These are phyloP conservation scores for Cynoglossus semilaevis DNA, from an alignment of 2,113 vertebrate genomes.

Conservation along the genomic window DNA sequence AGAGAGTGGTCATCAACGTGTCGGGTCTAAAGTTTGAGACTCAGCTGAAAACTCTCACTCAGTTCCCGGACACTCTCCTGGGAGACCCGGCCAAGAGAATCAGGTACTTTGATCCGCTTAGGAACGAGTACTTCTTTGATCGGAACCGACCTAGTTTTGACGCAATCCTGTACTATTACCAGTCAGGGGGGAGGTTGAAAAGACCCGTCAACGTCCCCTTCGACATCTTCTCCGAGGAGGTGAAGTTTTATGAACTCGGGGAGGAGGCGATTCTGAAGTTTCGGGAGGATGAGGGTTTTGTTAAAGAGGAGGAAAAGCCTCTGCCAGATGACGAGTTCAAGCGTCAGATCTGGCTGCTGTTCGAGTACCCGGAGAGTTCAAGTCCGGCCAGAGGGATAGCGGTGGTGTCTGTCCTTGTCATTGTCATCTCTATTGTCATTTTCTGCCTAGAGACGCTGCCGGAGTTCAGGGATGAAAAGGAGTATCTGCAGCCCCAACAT, in stretches of 20 bases:
- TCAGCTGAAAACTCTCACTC: constrained; percentile 91
- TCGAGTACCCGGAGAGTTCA: constrained; percentile 97
- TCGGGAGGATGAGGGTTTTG: constrained; percentile 96
- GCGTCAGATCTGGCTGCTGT: constrained; percentile 96
- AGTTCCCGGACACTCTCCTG: constrained; percentile 93
- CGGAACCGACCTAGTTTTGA: constrained; percentile 96
- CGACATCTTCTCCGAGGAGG: constrained; percentile 96
- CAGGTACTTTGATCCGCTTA: constrained; percentile 94
- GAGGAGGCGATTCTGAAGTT: constrained; percentile 96
- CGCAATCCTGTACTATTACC: constrained; percentile 96
- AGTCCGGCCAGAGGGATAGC: constrained; percentile 93
- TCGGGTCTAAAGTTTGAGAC: constrained; percentile 96
- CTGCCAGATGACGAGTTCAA: constrained; percentile 95
- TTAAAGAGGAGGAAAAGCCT: constrained; percentile 91
- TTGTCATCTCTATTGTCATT: constrained; percentile 97
- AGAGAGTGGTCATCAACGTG: constrained; percentile 96
- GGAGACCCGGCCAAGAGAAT: constrained; percentile 92
- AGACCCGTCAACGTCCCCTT: constrained; percentile 94
- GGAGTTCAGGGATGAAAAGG: constrained; percentile 93
- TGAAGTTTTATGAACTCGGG: constrained; percentile 96
- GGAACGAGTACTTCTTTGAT: constrained; percentile 98
- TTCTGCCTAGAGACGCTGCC: constrained; percentile 97
- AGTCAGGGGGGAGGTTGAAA: constrained; percentile 93
- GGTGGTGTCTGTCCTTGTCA: constrained; percentile 96
- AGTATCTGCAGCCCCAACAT: constrained; percentile 77